Conservation (phyloP, 2,888 invertebrate genomes). For the Xylota sylvarum region DNA sequence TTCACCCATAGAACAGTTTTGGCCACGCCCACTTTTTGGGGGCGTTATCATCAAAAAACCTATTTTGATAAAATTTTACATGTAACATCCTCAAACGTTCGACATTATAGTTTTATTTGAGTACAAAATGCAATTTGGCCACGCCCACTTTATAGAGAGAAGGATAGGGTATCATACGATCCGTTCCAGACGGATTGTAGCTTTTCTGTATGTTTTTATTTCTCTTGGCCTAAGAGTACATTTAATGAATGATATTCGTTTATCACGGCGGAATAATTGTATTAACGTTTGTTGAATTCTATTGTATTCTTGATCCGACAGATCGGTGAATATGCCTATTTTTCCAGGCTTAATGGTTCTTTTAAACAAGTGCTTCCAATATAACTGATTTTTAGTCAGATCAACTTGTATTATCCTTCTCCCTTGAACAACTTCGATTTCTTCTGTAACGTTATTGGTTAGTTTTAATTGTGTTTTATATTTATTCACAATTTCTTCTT, state of each 20-base stretch:
- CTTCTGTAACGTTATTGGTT: conserved; percentile 30
- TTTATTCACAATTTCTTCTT: conserved; percentile 54
- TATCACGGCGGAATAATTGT: background rate
- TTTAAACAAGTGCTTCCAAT: conserved; percentile 12
- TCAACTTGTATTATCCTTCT: conserved; percentile 18
- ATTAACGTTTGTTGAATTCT: conserved; percentile 14
- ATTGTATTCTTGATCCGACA: background rate
- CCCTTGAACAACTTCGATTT: conserved; percentile 24
- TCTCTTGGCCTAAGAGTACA: too few relatives aligned
- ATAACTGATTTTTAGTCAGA: conserved; percentile 32
- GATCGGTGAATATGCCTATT: background rate
- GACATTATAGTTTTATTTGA: too few relatives aligned
- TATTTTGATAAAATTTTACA: too few relatives aligned
- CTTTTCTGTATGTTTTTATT: too few relatives aligned
- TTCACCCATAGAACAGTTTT: too few relatives aligned
- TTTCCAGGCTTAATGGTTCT: background rate
- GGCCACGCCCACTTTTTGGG: too few relatives aligned
- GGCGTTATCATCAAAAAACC: too few relatives aligned
- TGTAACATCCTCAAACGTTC: too few relatives aligned
- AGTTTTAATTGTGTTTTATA: conserved; percentile 60
- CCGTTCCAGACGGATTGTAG: too few relatives aligned
- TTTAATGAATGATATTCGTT: background rate
- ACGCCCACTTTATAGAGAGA: too few relatives aligned
- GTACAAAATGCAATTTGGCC: too few relatives aligned
- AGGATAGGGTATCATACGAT: too few relatives aligned